These are phyloP conservation scores for Drosophila subquinaria DNA, from an alignment of 2,888 invertebrate genomes.

Conservation along the genomic window DNA sequence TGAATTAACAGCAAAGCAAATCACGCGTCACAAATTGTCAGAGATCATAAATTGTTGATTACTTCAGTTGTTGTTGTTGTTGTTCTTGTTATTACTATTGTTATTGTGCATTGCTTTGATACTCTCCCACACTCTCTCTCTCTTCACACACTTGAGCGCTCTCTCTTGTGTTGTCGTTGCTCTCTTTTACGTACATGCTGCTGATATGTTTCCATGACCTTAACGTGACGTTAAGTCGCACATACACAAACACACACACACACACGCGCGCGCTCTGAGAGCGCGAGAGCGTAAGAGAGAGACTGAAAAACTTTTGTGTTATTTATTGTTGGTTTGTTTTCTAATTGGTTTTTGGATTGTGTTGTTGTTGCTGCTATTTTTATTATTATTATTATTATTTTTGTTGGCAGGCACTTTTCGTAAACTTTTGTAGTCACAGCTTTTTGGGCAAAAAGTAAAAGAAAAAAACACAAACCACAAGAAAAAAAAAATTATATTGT, in stretches of 20 bases:
- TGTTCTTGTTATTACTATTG: slow-evolving; percentile 7
- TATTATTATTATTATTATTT: slow-evolving; percentile 26
- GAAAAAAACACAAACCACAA: slow-evolving; percentile 8
- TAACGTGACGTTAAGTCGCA: slow-evolving; percentile 53
- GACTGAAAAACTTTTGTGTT: slow-evolving; percentile 16
- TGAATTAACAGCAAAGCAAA: slow-evolving; percentile 56
- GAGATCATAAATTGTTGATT: slow-evolving; percentile 50
- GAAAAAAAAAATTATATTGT: slow-evolving; percentile 14
- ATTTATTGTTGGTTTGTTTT: slow-evolving; percentile 42
- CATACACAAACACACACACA: slow-evolving; percentile 13
- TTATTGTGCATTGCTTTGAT: slow-evolving; percentile 24
- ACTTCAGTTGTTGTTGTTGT: slow-evolving; percentile 6
- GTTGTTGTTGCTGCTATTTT: slow-evolving; percentile 22
- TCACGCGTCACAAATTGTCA: slow-evolving; percentile 53
- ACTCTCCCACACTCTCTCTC: slow-evolving; percentile 18
- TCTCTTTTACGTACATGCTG: slow-evolving; percentile 60
- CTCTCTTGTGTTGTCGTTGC: slow-evolving; percentile 16
- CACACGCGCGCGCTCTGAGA: slow-evolving; percentile 12
- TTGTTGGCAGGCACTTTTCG: slow-evolving; percentile 39
- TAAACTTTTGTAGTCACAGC: slow-evolving; percentile 52
- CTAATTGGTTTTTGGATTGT: slow-evolving; percentile 47
- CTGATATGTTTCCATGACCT: slow-evolving; percentile 77
- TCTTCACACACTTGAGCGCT: not conserved
- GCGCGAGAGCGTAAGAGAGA: slow-evolving; percentile 4
- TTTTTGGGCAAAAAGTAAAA: slow-evolving; percentile 38